phyloP scores from a whole-genome alignment of 2,888 invertebrate genomes.

The Doris montereyensis region DNA sequence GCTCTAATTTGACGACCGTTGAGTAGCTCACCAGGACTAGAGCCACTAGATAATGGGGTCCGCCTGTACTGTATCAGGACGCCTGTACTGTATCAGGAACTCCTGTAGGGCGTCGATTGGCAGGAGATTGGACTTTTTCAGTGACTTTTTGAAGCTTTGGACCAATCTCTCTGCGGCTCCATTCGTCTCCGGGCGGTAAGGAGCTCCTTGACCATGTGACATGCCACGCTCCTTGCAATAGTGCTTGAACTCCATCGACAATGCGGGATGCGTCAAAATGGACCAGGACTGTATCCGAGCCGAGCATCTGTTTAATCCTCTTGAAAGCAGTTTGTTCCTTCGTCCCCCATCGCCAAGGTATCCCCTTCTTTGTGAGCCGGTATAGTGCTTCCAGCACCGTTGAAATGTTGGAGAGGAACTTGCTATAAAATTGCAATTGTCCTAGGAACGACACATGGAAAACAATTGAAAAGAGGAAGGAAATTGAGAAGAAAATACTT shows the following conservation, averaged over 20 bases:
- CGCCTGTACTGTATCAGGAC: too few species aligned
- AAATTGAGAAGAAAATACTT: too few species aligned
- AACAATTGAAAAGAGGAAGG: too few species aligned
- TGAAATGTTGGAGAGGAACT: slow-evolving; percentile 34
- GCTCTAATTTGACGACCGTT: too few species aligned
- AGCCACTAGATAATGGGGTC: too few species aligned
- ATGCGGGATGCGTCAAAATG: slow-evolving; percentile 43
- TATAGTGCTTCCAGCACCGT: slow-evolving; percentile 33
- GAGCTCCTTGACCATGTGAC: too few species aligned
- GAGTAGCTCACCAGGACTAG: too few species aligned
- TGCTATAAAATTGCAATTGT: slow-evolving; percentile 33
- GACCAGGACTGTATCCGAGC: slow-evolving; percentile 35
- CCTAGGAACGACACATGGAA: slow-evolving; percentile 28
- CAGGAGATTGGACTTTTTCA: slow-evolving; percentile 12
- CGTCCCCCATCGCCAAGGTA: slow-evolving; percentile 43
- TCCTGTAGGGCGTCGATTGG: slow-evolving; percentile 26
- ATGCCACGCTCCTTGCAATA: too few species aligned
- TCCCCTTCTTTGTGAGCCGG: slow-evolving; percentile 28
- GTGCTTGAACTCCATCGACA: too few species aligned
- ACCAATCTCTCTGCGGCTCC: slow-evolving; percentile 47
- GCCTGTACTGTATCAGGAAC: slow-evolving; percentile 6
- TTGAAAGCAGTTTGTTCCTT: slow-evolving; percentile 45
- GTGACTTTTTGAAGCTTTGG: slow-evolving; percentile 46
- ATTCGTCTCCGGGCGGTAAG: slow-evolving; percentile 47
- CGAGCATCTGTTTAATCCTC: slow-evolving; percentile 7